Base-by-base conservation (phyloP, 2,888 invertebrate species). In the Sthenelais limicola region DNA sequence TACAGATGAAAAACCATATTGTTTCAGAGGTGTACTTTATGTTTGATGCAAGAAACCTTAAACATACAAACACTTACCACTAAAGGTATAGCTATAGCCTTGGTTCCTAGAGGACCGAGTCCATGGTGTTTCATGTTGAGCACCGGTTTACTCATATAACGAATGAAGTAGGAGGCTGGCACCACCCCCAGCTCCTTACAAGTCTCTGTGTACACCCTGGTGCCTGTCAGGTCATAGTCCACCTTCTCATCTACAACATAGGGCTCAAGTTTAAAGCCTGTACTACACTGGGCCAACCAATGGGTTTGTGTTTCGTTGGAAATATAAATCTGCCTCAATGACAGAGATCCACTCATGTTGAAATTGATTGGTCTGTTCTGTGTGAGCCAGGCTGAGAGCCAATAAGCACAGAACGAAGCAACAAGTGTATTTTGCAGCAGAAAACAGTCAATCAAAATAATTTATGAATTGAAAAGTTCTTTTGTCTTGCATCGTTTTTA, bases 111-210 rank as follows among this genome's bases (percentile, higher is more conserved):
- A 1, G 81, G 76, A 0, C 84, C 84, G 3, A 85, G 80, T 0
- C 85, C 84, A 68, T 85, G 84, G 70, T 85, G 82, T 4, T 79
- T 75, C 75, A 85, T 76, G 15, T 74, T 76, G 7, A 85, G 74
- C 1, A 70, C 47, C 1, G 71, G 56, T 26, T 83, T 81, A 30
- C 76, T 71, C 79, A 84, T 82, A 76, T 84, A 81, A 4, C 80
- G 75, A 21, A 85, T 30, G 74, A 85, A 84, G 74, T 81, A 84
- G 21, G 82, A 82, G 5, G 76, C 80, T 0, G 84, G 84, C 4
- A 83, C 77, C 0, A 82, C 74, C 1, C 79, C 80, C 4, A 82
- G 71, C 24, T 70, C 72, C 47, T 78, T 74, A 68, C 84, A 84
- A 1, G 77, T 79, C 21, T 73, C 77, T 24, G 81, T 26, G 62